Conservation (phyloP, 2,113 vertebrate species). For the Sphyrna mokarran region DNA sequence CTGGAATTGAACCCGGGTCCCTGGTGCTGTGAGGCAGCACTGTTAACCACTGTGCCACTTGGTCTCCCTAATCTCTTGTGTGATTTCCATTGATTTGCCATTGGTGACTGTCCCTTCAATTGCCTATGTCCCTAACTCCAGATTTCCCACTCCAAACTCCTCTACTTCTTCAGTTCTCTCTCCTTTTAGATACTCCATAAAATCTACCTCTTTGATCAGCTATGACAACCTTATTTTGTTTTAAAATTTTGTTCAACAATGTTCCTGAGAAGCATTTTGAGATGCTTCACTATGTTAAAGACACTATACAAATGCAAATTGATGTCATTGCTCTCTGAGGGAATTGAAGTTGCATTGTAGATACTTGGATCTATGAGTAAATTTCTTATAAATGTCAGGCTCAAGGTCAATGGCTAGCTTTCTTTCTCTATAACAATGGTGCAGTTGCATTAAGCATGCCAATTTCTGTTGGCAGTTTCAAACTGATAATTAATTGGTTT, state of each 20-base stretch:
- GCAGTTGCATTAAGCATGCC: background rate
- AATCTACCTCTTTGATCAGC: background rate
- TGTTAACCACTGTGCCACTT: too few species aligned
- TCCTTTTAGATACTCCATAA: background rate
- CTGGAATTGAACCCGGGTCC: too few species aligned
- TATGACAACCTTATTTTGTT: background rate
- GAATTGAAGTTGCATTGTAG: background rate
- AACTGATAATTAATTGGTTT: conserved; percentile 16
- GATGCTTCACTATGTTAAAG: background rate
- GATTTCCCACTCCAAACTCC: background rate
- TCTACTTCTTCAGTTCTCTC: background rate
- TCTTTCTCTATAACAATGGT: background rate
- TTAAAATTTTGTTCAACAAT: background rate
- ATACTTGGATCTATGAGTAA: background rate
- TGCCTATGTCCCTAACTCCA: background rate
- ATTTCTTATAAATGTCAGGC: background rate
- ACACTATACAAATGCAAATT: background rate
- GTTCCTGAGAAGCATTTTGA: background rate
- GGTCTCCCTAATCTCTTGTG: background rate
- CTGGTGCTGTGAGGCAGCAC: too few species aligned
- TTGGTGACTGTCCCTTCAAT: background rate
- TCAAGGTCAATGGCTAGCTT: background rate
- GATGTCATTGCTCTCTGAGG: background rate
- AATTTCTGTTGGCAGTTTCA: conserved; percentile 17
- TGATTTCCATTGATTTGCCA: background rate